Base-by-base conservation (phyloP, 2,113 vertebrate genomes). In the Hepsetus odoe region DNA sequence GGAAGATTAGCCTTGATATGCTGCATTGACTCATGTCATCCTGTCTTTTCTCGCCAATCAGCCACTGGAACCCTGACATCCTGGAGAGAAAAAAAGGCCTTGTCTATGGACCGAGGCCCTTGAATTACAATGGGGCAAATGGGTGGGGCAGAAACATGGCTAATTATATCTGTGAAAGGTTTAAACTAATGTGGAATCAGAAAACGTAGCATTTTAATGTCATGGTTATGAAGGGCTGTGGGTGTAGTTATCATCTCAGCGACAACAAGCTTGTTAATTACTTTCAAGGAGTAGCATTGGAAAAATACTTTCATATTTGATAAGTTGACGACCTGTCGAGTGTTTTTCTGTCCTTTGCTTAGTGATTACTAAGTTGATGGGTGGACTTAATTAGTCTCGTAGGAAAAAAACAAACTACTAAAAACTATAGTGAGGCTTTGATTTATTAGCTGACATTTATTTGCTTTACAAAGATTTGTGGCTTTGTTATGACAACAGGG, bases 1-100 rank as follows among this genome's bases (percentile, higher is more conserved):
- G 82, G 85, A 86, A 86, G 80, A 86, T 86, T 80, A 85, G 80
- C 78, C 75, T 66, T 78, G 86, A 77, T 81, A 83, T 77, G 79
- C 73, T 79, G 74, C 83, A 85, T 80, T 84, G 82, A 79, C 66
- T 84, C 66, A 59, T 64, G 66, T 79, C 83, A 81, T 80, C 74
- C 26, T 61, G 62, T 71, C 79, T 62, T 84, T 81, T 85, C 83
- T 81, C 76, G 64, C 80, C 84, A 76, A 69, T 81, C 82, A 85
- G 73, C 66, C 82, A 70, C 33, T 26, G 79, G 79, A 85, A 84
- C 73, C 76, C 20, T 4, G 0, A 49, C 26, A 24, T 69, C 71
- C 64, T 80, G 72, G 58, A 58, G 35, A 22, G 66, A 44, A 72
- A 77, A 69, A 38, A 59, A 28, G 66, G 38, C 26, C 44, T 40